phyloP scores from a whole-genome alignment of 2,888 invertebrate genomes.

The Cabera pusaria region DNA sequence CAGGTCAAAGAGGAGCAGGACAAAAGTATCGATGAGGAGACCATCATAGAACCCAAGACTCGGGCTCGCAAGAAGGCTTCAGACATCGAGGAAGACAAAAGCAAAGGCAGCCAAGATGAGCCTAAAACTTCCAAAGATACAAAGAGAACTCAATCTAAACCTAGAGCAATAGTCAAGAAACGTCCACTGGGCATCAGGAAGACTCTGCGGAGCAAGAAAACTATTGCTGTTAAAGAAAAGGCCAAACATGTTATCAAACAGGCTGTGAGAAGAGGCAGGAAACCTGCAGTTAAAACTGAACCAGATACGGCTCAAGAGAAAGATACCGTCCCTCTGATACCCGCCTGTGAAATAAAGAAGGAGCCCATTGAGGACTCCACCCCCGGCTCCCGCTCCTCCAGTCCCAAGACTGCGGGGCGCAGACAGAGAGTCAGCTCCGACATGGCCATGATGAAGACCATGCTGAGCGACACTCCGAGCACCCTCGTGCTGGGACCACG shows the following conservation, averaged over 20 bases:
- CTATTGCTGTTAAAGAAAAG: slow-evolving; percentile 59
- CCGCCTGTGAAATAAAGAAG: slow-evolving; percentile 72
- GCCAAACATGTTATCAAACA: slow-evolving; percentile 64
- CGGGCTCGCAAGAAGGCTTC: slow-evolving; percentile 76
- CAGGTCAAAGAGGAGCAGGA: slow-evolving; percentile 73
- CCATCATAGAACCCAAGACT: slow-evolving; percentile 71
- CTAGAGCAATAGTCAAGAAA: slow-evolving; percentile 70
- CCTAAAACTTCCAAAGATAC: slow-evolving; percentile 71
- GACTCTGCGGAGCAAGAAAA: slow-evolving; percentile 70
- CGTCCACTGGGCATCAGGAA: slow-evolving; percentile 74
- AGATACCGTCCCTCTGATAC: slow-evolving; percentile 64
- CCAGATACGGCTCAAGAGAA: slow-evolving; percentile 63
- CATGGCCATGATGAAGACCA: slow-evolving; percentile 74
- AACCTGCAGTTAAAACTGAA: slow-evolving; percentile 58
- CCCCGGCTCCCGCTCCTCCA: slow-evolving; percentile 73
- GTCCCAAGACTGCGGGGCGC: slow-evolving; percentile 71
- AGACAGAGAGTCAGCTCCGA: slow-evolving; percentile 73
- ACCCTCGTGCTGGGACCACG: slow-evolving; percentile 67
- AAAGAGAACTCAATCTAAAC: slow-evolving; percentile 63
- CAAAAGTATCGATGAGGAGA: slow-evolving; percentile 72
- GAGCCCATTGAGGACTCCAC: slow-evolving; percentile 69
- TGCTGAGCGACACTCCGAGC: slow-evolving; percentile 65
- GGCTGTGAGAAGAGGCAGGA: slow-evolving; percentile 58
- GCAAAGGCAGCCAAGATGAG: slow-evolving; percentile 65
- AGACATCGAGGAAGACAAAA: slow-evolving; percentile 67